phyloP scores from a whole-genome alignment of 1,140 invertebrate species.

The Papilio helenus region DNA sequence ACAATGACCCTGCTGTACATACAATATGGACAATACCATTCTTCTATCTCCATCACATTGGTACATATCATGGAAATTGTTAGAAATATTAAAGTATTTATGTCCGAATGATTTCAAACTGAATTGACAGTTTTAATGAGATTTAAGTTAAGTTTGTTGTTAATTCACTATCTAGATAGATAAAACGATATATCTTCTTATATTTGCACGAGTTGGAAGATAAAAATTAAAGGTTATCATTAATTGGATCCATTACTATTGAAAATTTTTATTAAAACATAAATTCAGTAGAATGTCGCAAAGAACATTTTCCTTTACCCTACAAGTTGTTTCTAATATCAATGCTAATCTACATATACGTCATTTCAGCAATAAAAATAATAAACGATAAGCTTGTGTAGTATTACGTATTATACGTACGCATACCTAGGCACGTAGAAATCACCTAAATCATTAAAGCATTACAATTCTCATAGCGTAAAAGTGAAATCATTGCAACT shows the following conservation, averaged over 20 bases:
- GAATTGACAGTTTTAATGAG: background rate
- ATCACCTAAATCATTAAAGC: slow-evolving; percentile 30
- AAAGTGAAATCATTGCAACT: slow-evolving; percentile 28
- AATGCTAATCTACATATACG: background rate
- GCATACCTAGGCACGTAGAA: background rate
- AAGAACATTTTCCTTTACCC: no score
- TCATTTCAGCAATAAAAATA: background rate
- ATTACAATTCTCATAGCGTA: slow-evolving; percentile 27
- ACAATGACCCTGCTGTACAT: background rate
- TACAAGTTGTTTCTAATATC: no score
- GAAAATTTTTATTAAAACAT: background rate
- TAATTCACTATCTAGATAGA: background rate
- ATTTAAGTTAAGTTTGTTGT: background rate
- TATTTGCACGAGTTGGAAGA: background rate
- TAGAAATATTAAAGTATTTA: background rate
- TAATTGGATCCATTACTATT: background rate
- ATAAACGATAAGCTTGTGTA: background rate
- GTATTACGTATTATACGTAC: background rate
- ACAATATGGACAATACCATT: background rate
- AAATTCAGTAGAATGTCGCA: no score
- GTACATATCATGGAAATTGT: background rate
- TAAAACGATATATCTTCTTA: background rate
- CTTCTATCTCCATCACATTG: background rate
- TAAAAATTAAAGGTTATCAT: background rate
- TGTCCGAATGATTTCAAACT: background rate